These are phyloP conservation scores for Xiphophorus couchianus DNA, from an alignment of 2,113 vertebrate genomes.

Conservation along the genomic window DNA sequence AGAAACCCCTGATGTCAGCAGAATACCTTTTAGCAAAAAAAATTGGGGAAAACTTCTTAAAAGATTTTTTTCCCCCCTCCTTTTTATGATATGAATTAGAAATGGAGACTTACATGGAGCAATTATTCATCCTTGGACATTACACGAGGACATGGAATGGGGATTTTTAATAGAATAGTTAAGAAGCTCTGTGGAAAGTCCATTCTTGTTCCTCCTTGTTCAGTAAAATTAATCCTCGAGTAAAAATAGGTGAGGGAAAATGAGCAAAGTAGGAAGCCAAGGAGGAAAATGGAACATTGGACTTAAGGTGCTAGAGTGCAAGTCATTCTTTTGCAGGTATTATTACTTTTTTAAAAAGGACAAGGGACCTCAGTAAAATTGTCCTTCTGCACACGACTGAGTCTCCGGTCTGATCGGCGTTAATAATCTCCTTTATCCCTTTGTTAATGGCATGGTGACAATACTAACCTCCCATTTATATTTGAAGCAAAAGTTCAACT, in stretches of 20 bases:
- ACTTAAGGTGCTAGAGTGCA: conserved; percentile 72
- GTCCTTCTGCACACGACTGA: conserved; percentile 73
- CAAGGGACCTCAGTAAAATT: conserved; percentile 67
- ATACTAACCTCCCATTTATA: conserved; percentile 75
- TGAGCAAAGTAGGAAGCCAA: conserved; percentile 61
- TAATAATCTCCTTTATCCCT: conserved; percentile 81
- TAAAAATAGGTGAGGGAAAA: conserved; percentile 94
- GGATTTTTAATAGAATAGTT: conserved; percentile 99
- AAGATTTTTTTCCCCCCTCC: conserved; percentile 60
- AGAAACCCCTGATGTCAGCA: conserved; percentile 89
- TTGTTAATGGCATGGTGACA: conserved; percentile 72
- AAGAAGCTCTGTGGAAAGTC: conserved; percentile 85
- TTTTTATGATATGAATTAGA: conserved; percentile 88
- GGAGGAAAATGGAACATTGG: conserved; percentile 52
- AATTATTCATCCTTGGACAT: conserved; percentile 98
- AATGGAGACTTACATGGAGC: conserved; percentile 95
- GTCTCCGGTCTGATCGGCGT: conserved; percentile 71
- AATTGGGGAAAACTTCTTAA: conserved; percentile 83
- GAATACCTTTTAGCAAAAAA: conserved; percentile 83
- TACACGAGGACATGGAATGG: conserved; percentile 94
- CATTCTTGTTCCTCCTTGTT: conserved; percentile 88
- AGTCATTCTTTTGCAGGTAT: conserved; percentile 75
- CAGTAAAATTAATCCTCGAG: conserved; percentile 98
- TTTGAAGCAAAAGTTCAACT: conserved; percentile 78
- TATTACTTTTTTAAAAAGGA: conserved; percentile 76